Conservation (phyloP, 35 echinoderm and acorn worm genomes). For the Strongylocentrotus purpuratus region DNA sequence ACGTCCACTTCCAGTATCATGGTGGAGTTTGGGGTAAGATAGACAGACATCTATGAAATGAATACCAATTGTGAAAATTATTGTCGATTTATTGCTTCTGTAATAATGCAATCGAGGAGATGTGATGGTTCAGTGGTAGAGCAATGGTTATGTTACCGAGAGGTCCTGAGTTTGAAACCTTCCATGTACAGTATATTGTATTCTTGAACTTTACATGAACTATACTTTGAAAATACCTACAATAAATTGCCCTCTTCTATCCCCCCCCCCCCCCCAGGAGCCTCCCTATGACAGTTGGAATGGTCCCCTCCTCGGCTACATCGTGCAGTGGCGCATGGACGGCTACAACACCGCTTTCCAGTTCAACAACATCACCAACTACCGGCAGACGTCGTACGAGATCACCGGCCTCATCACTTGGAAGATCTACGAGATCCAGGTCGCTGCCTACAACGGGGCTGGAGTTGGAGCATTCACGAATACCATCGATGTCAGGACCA, state of each 20-base stretch:
- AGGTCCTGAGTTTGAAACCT: too few relatives aligned
- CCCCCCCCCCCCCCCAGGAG: conserved; percentile 43
- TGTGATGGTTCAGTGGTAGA: too few relatives aligned
- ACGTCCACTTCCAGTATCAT: conserved; percentile 88
- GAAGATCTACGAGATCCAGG: conserved; percentile 82
- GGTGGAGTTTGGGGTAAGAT: conserved; percentile 93
- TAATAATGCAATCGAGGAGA: too few relatives aligned
- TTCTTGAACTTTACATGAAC: too few relatives aligned
- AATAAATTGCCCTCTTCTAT: too few relatives aligned
- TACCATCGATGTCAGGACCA: conserved; percentile 65
- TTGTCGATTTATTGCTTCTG: too few relatives aligned
- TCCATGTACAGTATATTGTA: too few relatives aligned
- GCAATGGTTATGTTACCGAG: too few relatives aligned
- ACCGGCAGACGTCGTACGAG: conserved; percentile 70
- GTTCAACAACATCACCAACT: conserved; percentile 68
- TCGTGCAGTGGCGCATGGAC: conserved; percentile 67
- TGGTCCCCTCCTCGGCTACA: conserved; percentile 76
- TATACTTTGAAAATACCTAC: too few relatives aligned
- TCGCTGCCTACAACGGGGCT: conserved; percentile 84
- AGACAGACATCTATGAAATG: neutral
- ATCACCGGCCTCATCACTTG: conserved; percentile 76
- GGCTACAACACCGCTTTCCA: conserved; percentile 60
- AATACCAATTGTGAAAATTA: too few relatives aligned
- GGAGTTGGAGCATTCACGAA: conserved; percentile 77
- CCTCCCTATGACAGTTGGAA: conserved; percentile 87